Evolutionary conservation across 2,113 vertebrate genomes (phyloP).

Genomic region (Puma concolor): DNA sequence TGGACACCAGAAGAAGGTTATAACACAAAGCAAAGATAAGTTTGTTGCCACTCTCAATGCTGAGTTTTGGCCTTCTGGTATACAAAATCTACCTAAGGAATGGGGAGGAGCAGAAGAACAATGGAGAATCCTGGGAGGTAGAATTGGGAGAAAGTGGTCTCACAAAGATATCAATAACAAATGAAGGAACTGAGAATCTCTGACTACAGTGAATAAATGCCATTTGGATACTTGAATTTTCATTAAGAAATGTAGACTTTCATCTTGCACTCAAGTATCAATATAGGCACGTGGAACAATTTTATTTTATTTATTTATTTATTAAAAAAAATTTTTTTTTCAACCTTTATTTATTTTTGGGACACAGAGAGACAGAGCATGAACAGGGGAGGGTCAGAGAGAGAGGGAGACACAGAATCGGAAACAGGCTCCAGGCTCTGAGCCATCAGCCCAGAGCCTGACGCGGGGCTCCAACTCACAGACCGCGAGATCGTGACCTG

Average conservation of each 20-base stretch:
- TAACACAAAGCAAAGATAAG: neutral
- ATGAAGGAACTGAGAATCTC: neutral
- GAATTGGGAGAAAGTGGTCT: neutral
- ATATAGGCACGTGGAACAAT: neutral
- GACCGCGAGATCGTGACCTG: too few relatives aligned
- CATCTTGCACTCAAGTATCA: neutral
- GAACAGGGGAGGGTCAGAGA: too few relatives aligned
- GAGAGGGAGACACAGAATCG: too few relatives aligned
- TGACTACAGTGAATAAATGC: neutral
- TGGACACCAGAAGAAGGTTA: neutral
- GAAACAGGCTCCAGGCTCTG: too few relatives aligned
- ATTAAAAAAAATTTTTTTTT: too few relatives aligned
- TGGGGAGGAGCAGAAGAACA: neutral
- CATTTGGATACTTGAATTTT: neutral
- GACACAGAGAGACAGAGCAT: too few relatives aligned
- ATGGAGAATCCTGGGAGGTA: neutral
- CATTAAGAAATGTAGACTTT: conserved; percentile 4
- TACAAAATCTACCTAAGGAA: neutral
- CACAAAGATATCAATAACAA: neutral
- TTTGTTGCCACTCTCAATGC: neutral
- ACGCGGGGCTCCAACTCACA: too few relatives aligned
- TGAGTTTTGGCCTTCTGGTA: neutral
- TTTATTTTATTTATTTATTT: too few relatives aligned
- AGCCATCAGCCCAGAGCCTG: too few relatives aligned
- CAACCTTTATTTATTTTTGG: too few relatives aligned